Conservation (phyloP, 2,113 vertebrate genomes). For the Lophura nycthemera region DNA sequence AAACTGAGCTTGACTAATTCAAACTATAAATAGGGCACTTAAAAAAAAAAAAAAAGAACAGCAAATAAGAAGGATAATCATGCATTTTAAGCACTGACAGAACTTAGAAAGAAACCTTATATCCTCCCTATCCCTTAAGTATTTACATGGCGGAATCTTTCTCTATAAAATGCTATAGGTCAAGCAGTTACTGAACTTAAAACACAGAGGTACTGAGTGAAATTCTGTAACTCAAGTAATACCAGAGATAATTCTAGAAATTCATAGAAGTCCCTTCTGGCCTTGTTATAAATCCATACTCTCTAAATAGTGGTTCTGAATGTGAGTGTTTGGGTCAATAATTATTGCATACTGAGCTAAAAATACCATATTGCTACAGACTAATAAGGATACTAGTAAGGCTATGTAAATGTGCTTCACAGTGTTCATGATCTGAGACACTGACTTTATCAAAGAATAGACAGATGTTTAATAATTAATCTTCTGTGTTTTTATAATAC, state of each 20-base stretch:
- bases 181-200: not conserved
- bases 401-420: not conserved
- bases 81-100: constrained; percentile 55
- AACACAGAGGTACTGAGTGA: not conserved
- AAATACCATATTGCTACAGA: not conserved
- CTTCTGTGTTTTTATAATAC: not conserved
- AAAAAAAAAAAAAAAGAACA: constrained; percentile 31
- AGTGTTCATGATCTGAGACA: not conserved
- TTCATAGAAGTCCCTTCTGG: not conserved
- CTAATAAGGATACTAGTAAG: not conserved
- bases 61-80: constrained; percentile 65
- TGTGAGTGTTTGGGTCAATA: not conserved
- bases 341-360: not conserved
- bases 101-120: constrained; percentile 38
- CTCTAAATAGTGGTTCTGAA: not conserved
- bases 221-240: not conserved
- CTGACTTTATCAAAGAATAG: not conserved
- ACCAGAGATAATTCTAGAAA: not conserved
- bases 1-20: constrained; percentile 66
- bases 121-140: not conserved
- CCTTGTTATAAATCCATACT: not conserved
- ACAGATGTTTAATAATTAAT: constrained; percentile 24
- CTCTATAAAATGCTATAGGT: not conserved
- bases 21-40: constrained; percentile 70
- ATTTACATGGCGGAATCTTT: not conserved